Evolutionary conservation across 2,113 vertebrate genomes (phyloP).

Genomic region (Lepus timidus): DNA sequence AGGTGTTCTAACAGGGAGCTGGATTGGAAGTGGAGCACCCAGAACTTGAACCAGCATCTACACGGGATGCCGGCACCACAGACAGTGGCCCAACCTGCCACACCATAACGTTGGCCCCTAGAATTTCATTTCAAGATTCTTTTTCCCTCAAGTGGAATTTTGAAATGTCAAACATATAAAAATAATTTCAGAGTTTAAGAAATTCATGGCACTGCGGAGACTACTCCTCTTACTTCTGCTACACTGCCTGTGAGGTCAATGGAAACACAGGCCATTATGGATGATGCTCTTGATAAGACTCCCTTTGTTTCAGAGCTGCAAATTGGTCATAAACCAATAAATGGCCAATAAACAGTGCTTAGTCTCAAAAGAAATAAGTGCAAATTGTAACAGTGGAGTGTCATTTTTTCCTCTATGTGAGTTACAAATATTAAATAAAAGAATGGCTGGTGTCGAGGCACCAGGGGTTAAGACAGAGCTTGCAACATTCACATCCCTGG

Average conservation of each 20-base stretch:
- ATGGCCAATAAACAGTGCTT: neutral
- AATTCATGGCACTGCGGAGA: neutral
- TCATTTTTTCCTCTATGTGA: slow-evolving; percentile 48
- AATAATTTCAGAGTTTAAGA: neutral
- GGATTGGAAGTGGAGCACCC: too few species aligned
- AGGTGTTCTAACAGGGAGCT: too few species aligned
- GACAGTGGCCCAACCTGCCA: too few species aligned
- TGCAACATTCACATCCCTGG: too few species aligned
- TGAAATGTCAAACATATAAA: neutral
- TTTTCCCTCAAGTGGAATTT: slow-evolving; percentile 15
- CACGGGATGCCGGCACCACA: too few species aligned
- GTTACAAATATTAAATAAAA: neutral
- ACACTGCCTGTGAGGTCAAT: neutral
- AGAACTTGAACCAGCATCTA: too few species aligned
- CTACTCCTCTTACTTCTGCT: neutral
- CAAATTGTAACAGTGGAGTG: too few species aligned
- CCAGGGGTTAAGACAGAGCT: too few species aligned
- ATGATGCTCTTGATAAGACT: neutral
- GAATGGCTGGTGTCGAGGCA: too few species aligned
- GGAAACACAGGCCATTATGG: neutral
- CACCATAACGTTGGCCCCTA: too few species aligned
- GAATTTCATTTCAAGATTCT: neutral
- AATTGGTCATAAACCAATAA: neutral
- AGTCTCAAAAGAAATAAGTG: too few species aligned
- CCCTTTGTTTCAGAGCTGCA: slow-evolving; percentile 6